Percentiles rank a stretch among this genome's conserved stretches.
Conservation (phyloP, 2,797 vertebrate genomes). For the Leuciscus waleckii region DNA sequence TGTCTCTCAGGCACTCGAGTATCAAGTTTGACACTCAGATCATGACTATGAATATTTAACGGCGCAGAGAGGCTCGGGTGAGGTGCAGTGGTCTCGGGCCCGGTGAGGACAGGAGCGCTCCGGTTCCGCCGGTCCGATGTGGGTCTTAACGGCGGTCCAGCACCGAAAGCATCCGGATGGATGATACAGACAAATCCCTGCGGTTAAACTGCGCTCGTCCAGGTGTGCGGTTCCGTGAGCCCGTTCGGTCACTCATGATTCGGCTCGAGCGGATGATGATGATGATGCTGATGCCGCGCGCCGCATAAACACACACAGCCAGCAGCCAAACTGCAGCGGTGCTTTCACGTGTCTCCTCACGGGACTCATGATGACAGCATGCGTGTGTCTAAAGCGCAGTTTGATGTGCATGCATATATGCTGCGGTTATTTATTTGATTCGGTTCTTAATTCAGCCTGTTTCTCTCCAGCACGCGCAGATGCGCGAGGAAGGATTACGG, state of each 20-base stretch:
- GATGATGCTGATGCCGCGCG: slow-evolving; percentile 60
- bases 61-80: slow-evolving; percentile 29
- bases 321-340: slow-evolving; percentile 8
- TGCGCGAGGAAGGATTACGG: slow-evolving; percentile 79
- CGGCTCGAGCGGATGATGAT: slow-evolving; percentile 50
- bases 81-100: slow-evolving; percentile 48
- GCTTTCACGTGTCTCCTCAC: background rate
- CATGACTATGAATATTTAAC: slow-evolving; percentile 45
- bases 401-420: slow-evolving; percentile 4
- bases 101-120: slow-evolving; percentile 21
- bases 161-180: background rate
- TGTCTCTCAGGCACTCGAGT: slow-evolving; percentile 22
- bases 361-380: background rate
- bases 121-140: slow-evolving; percentile 32
- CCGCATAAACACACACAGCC: slow-evolving; percentile 50
- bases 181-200: background rate
- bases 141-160: slow-evolving; percentile 50
- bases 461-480: slow-evolving; percentile 63
- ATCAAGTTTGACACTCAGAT: slow-evolving; percentile 46
- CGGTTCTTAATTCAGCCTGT: background rate
- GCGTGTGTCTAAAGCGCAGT: slow-evolving; percentile 14
- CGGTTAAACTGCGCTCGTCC: background rate
- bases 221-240: slow-evolving; percentile 52
- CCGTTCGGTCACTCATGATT: slow-evolving; percentile 58
- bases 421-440: slow-evolving; percentile 16